Evolutionary conservation across 2,797 vertebrate species (phyloP).

Genomic region (Sebastes vulpes): DNA sequence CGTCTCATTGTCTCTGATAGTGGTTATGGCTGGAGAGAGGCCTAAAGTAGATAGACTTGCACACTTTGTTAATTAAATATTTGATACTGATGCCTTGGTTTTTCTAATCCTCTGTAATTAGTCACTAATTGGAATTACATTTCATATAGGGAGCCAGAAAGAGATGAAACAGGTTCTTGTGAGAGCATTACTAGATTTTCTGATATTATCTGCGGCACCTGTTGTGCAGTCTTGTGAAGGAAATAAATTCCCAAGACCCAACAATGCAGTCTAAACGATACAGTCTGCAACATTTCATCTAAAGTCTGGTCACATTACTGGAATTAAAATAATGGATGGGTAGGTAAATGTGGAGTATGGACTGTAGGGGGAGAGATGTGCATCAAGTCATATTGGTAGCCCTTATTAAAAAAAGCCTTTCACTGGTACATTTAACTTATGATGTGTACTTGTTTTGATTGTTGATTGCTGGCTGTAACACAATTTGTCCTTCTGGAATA

Average conservation of each 20-base stretch:
- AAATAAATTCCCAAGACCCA: neutral
- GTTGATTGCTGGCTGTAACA: neutral
- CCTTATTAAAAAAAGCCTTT: neutral
- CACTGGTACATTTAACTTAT: neutral
- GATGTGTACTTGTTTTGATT: neutral
- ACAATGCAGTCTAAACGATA: neutral
- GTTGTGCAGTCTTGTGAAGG: neutral
- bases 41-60: neutral
- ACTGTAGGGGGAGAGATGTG: neutral
- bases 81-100: neutral
- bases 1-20: neutral
- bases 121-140: conserved; percentile 57
- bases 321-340: neutral
- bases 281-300: neutral
- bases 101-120: conserved; percentile 62
- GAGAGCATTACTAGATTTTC: neutral
- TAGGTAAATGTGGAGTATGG: neutral
- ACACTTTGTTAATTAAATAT: neutral
- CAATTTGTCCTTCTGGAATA: neutral
- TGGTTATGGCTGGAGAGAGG: neutral
- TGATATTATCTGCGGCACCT: neutral
- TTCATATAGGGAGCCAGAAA: conserved; percentile 29
- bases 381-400: neutral
- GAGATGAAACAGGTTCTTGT: neutral
- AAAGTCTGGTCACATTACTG: neutral